Evolutionary conservation across 1,140 invertebrate genomes (phyloP).

Genomic region (Lordiphosa stackelbergi): DNA sequence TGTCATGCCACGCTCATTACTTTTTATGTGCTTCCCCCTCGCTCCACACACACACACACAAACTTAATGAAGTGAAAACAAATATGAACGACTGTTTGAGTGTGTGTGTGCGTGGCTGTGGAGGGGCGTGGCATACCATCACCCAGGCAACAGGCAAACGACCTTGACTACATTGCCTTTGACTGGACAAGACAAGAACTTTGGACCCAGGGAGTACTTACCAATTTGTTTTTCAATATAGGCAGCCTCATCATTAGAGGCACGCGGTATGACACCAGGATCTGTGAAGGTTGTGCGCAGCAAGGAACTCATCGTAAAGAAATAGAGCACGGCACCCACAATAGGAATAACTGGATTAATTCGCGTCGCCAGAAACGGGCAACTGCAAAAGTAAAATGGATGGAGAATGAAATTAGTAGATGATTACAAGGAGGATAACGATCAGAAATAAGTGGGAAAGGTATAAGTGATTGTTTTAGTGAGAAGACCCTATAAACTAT

Average conservation of each 20-base stretch:
- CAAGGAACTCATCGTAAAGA: constrained; percentile 94
- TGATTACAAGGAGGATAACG: too few relatives aligned
- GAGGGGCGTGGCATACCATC: constrained; percentile 12
- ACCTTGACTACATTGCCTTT: constrained; percentile 60
- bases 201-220: constrained; percentile 63
- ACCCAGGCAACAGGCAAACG: constrained; percentile 65
- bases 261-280: constrained; percentile 95
- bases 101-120: constrained; percentile 17
- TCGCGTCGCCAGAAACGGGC: constrained; percentile 88
- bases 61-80: constrained; percentile 73
- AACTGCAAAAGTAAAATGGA: constrained; percentile 81
- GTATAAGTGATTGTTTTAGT: too few relatives aligned
- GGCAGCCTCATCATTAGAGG: constrained; percentile 93
- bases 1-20: constrained; percentile 68
- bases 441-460: too few relatives aligned
- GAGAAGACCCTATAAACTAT: too few relatives aligned
- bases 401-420: too few relatives aligned
- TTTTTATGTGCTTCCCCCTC: constrained; percentile 50
- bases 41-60: constrained; percentile 24
- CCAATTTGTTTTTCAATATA: constrained; percentile 93
- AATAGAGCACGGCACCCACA: constrained; percentile 89
- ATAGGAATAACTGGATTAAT: constrained; percentile 93
- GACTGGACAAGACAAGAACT: constrained; percentile 34
- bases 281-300: constrained; percentile 95
- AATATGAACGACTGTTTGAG: constrained; percentile 45